These are phyloP conservation scores for Hormaphis cornu DNA, from an alignment of 1,140 invertebrate genomes.

Conservation along the genomic window DNA sequence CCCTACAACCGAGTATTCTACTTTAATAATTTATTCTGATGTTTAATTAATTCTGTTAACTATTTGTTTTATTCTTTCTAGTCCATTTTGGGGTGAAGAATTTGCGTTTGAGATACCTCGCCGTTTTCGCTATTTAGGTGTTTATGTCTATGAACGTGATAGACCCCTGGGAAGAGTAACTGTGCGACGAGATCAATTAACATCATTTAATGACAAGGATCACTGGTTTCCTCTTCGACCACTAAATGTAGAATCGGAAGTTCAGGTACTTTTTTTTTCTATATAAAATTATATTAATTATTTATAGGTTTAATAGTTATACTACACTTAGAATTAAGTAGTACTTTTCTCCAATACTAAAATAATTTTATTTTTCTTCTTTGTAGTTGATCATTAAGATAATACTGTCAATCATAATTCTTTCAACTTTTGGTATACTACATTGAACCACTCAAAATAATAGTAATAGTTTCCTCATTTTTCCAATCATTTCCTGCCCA, in stretches of 20 bases:
- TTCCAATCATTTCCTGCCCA: too few relatives aligned
- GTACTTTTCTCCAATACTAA: too few relatives aligned
- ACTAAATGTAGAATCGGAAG: conserved; percentile 78
- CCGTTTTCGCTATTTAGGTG: conserved; percentile 74
- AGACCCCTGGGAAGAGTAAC: conserved; percentile 77
- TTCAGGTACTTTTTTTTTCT: conserved; percentile 52
- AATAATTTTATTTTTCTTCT: not conserved
- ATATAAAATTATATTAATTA: not conserved
- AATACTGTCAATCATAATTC: too few relatives aligned
- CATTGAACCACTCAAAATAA: too few relatives aligned
- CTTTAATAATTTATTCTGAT: not conserved
- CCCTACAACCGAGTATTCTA: too few relatives aligned
- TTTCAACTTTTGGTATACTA: too few relatives aligned
- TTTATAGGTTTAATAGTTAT: not conserved
- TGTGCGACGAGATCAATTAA: conserved; percentile 73
- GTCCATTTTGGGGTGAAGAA: conserved; percentile 86
- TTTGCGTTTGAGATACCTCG: conserved; percentile 85
- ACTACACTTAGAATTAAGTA: too few relatives aligned
- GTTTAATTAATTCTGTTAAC: not conserved
- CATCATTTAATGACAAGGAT: conserved; percentile 78
- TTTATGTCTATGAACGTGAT: conserved; percentile 77
- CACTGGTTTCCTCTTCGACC: conserved; percentile 81
- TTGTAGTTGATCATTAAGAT: too few relatives aligned
- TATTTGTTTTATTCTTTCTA: conserved; percentile 43
- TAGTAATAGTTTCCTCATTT: too few relatives aligned